These are phyloP conservation scores for Crypturellus tataupa DNA, from an alignment of 2,797 vertebrate genomes.

Conservation along the genomic window DNA sequence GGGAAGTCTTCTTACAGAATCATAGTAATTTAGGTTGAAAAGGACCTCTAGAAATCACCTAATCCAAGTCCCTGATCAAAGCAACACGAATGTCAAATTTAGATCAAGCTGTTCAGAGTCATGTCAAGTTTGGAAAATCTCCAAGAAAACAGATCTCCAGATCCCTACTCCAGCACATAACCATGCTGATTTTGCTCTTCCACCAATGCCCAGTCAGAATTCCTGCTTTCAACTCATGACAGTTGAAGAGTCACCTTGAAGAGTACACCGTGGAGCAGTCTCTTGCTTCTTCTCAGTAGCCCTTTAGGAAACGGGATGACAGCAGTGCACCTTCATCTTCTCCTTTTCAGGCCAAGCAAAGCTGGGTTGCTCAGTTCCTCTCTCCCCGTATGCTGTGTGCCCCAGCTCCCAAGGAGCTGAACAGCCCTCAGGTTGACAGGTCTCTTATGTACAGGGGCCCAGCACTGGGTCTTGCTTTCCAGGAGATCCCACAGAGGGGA, in stretches of 20 bases:
- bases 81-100: not conserved
- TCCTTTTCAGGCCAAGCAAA: not conserved
- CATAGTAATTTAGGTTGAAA: conserved; percentile 19
- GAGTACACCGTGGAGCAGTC: not conserved
- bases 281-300: not conserved
- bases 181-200: not conserved
- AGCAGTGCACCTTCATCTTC: not conserved
- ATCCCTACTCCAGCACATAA: not conserved
- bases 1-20: not conserved
- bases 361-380: not conserved
- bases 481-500: not conserved
- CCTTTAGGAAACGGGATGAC: not conserved
- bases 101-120: not conserved
- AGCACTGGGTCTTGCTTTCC: not conserved
- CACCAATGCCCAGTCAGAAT: not conserved
- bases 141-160: not conserved
- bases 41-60: not conserved
- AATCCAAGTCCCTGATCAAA: not conserved
- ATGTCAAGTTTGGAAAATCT: not conserved
- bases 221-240: not conserved
- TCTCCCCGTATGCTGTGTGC: rapidly evolving
- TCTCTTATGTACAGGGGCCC: not conserved
- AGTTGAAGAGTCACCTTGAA: not conserved
- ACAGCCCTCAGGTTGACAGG: not conserved
- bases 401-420: not conserved